phyloP scores from a whole-genome alignment of 1,140 invertebrate genomes.

The Aphelenchoides fujianensis region DNA sequence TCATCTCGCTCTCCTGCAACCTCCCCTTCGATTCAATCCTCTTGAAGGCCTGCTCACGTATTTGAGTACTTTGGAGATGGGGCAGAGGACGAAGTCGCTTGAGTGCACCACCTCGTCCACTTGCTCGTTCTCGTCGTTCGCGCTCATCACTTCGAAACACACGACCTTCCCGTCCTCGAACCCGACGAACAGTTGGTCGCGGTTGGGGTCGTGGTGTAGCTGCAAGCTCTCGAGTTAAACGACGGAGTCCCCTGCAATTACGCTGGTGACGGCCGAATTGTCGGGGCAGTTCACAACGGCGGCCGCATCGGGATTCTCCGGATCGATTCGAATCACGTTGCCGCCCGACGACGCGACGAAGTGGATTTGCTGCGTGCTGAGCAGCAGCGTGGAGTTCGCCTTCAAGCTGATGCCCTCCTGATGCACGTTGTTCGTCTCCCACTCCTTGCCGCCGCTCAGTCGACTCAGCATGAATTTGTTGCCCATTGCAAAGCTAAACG shows the following conservation, averaged over 20 bases:
- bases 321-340: conserved; percentile 31
- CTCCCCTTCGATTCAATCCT: too few species aligned
- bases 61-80: conserved; percentile 22
- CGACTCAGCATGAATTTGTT: conserved; percentile 40
- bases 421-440: conserved; percentile 37
- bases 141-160: conserved; percentile 34
- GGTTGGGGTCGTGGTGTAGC: conserved; percentile 19
- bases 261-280: conserved; percentile 21
- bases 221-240: conserved; percentile 16
- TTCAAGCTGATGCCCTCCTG: conserved; percentile 36
- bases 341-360: conserved; percentile 25
- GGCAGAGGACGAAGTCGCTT: conserved; percentile 38
- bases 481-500: conserved; percentile 28
- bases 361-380: conserved; percentile 21
- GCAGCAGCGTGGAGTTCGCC: conserved; percentile 25
- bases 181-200: conserved; percentile 29
- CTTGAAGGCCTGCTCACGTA: conserved; percentile 26
- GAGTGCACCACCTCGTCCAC: conserved; percentile 15
- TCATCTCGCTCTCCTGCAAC: conserved; percentile 30
- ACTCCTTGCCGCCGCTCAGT: conserved; percentile 29
- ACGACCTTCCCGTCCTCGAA: conserved; percentile 34
- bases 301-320: conserved; percentile 18
- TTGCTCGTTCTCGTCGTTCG: background rate
- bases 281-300: conserved; percentile 31
- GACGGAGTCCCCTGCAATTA: conserved; percentile 8